Evolutionary conservation across 2,888 invertebrate genomes (phyloP).

Genomic region (Nomada fucata): DNA sequence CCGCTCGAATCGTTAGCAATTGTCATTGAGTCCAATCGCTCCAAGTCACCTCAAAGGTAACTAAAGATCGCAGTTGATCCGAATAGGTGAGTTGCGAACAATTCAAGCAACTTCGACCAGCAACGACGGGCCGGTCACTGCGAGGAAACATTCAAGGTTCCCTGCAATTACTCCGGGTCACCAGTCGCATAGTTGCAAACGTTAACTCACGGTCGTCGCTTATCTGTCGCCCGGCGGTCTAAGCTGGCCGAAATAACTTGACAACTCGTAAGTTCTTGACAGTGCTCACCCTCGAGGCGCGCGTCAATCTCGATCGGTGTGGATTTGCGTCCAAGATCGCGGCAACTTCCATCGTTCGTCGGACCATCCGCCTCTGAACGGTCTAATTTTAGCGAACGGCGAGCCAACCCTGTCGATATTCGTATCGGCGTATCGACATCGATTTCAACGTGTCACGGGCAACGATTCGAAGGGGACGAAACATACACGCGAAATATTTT

Average conservation of each 20-base stretch:
- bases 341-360: not conserved
- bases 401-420: slow-evolving; percentile 3
- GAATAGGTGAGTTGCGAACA: not conserved
- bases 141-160: slow-evolving; percentile 2
- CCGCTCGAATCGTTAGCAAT: no score
- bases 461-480: slow-evolving; percentile 1
- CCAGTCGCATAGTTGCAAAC: not conserved
- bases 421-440: slow-evolving; percentile 8
- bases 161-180: not conserved
- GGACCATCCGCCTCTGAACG: slow-evolving; percentile 4
- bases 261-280: slow-evolving; percentile 10
- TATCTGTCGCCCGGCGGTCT: slow-evolving; percentile 2
- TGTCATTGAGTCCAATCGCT: not conserved
- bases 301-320: slow-evolving; percentile 5
- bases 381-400: slow-evolving; percentile 21
- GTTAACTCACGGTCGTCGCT: not conserved
- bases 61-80: no score
- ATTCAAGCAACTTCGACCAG: not conserved
- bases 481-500: not conserved
- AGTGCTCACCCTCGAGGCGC: not conserved
- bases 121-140: not conserved
- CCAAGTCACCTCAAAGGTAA: no score
- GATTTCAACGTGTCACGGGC: not conserved
- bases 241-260: slow-evolving; percentile 9
- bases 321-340: slow-evolving; percentile 10